Base-by-base conservation (phyloP, 1,140 invertebrate species). In the Penaeus japonicus region DNA sequence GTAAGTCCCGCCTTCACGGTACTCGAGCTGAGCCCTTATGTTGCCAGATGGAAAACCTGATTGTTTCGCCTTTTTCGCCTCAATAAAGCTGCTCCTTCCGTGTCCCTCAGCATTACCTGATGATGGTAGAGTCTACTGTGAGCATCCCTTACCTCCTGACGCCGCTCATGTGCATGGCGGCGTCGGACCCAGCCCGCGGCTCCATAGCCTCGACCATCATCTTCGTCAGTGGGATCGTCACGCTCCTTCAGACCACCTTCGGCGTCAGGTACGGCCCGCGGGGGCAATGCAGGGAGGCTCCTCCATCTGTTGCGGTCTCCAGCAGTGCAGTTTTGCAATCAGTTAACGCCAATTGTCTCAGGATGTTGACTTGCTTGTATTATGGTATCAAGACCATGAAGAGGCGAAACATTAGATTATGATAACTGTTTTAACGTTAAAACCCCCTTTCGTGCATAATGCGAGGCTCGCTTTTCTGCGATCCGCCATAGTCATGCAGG, bases 111-210 rank as follows among this genome's bases (percentile, higher is more conserved):
- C 96, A 97, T 92, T 97, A 97, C 92, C 92, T 97, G 84, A 97
- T 96, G 0, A 97, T 97, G 96, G 96, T 97, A 57, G 96, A 96
- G 0, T 96, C 96, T 0, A 97, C 97, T 47, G 95, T 97, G 0
- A 95, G 96, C 1, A 96, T 97, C 87, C 96, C 97, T 0, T 96
- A 97, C 90, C 95, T 98, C 65, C 92, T 98, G 59, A 96, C 96
- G 22, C 96, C 96, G 2, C 95, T 95, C 0, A 93, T 98, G 2
- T 98, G 97, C 92, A 97, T 98, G 94, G 94, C 93, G 1, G 95
- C 96, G 87, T 94, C 95, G 62, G 96, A 97, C 92, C 96, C 96
- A 0, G 94, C 95, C n/a, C 93, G 95, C 73, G 96, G 95, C 89
- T 94, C 97, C 91, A 95, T 98, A 32, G 96, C 97, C 86, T 90